These are phyloP conservation scores for Xiphophorus couchianus DNA, from an alignment of 2,113 vertebrate genomes.

Conservation along the genomic window DNA sequence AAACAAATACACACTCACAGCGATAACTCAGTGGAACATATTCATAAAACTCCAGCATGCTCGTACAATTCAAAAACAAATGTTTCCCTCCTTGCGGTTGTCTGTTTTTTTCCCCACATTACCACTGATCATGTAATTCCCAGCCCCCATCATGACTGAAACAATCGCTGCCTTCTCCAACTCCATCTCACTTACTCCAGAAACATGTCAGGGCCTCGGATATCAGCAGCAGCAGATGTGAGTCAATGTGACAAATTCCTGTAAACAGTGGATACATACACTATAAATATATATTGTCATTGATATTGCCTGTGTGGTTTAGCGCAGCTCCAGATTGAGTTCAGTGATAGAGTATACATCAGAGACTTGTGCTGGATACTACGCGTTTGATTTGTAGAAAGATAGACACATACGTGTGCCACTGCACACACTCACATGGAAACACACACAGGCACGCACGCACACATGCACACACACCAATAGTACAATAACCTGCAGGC, in stretches of 20 bases:
- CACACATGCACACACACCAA: constrained; percentile 27
- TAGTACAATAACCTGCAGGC: constrained; percentile 64
- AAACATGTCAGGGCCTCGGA: constrained; percentile 28
- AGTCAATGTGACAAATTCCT: constrained; percentile 73
- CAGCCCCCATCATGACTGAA: constrained; percentile 35
- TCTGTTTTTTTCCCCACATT: constrained; percentile 38
- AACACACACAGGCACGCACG: constrained; percentile 16
- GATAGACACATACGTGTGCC: constrained; percentile 18
- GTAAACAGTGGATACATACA: constrained; percentile 68
- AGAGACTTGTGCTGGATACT: constrained; percentile 61
- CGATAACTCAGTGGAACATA: constrained; percentile 45
- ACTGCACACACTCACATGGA: constrained; percentile 1
- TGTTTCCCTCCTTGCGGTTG: constrained; percentile 22
- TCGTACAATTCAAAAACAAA: constrained; percentile 47
- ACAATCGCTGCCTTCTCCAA: constrained; percentile 23
- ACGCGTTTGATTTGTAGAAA: constrained; percentile 55
- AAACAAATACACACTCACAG: constrained; percentile 25
- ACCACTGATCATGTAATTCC: constrained; percentile 38
- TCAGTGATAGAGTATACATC: constrained; percentile 67
- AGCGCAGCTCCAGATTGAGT: constrained; percentile 66
- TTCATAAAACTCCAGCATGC: constrained; percentile 19
- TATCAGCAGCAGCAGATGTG: constrained; percentile 68
- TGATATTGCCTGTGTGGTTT: constrained; percentile 74
- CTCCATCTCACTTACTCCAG: constrained; percentile 61
- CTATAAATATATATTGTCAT: constrained; percentile 64